Percentiles rank a stretch among this genome's conserved stretches.
phyloP scores from a whole-genome alignment of 2,797 vertebrate species.

The Petrocephalus sullivani region DNA sequence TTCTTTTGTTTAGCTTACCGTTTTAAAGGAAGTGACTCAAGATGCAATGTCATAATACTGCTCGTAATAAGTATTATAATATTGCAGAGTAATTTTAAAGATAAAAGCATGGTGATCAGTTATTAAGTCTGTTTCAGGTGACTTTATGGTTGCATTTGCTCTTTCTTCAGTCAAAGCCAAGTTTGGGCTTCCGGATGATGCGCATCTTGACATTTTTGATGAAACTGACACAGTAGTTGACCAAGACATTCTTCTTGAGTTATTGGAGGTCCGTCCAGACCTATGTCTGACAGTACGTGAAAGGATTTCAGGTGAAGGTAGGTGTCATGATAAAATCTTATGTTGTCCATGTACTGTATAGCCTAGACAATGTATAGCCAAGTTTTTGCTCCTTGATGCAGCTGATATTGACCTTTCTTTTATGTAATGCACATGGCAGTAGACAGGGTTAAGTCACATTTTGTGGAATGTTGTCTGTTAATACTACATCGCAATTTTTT shows the following conservation, averaged over 20 bases:
- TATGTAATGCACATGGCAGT: not conserved
- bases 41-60: not conserved
- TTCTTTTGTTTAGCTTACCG: too few relatives aligned
- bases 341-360: not conserved
- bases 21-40: not conserved
- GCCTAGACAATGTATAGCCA: not conserved
- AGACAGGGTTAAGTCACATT: not conserved
- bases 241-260: not conserved
- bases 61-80: not conserved
- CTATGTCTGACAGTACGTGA: not conserved
- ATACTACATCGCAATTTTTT: too few relatives aligned
- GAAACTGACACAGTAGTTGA: not conserved
- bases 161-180: not conserved
- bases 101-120: not conserved
- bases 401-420: not conserved
- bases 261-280: not conserved
- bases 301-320: too few relatives aligned
- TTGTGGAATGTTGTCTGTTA: not conserved
- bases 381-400: not conserved
- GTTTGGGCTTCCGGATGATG: not conserved
- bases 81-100: not conserved
- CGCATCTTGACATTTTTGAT: not conserved
- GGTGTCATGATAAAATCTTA: not conserved
- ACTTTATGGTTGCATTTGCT: not conserved
- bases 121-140: not conserved